Base-by-base conservation (phyloP, 2,113 vertebrate genomes). In the Arothron firmamentum region DNA sequence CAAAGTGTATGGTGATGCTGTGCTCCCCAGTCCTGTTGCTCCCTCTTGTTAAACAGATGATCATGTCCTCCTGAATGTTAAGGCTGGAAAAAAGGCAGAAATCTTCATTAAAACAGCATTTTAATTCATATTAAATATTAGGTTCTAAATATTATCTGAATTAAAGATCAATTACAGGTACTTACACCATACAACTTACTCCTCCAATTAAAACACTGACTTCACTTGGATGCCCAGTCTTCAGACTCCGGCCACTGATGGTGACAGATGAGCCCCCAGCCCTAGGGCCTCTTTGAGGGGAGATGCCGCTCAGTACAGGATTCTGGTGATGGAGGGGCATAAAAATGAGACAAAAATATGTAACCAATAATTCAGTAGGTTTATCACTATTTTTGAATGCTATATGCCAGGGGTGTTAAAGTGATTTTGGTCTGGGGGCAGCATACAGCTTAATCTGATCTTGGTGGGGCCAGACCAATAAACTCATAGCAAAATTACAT, bases 201-300 rank as follows among this genome's bases (percentile, higher is more conserved):
- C 93, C 93, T 81, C 96, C 96, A 20, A 98, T 89, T 31, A 94
- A 76, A 17, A 97, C 85, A 21, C 86, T 90, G 88, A 94, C 92
- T 61, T 96, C 94, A 34, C 81, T 91, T 6, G 89, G 82, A 50
- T 90, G 92, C 25, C 96, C 96, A 0, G 96, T 98, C 71, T 91
- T 88, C 31, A 98, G 89, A 55, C 90, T 92, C 0, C 72, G 90
- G 21, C 96, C 96, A 2, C 73, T 85, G 74, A 98, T 90, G 18
- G 91, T 95, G 13, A 98, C 88, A 51, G 68, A 87, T 2, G 96
- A 94, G 49, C 96, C 96, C 48, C 96, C 96, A 0, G 94, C 94
- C 82, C 92, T 93, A 67, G 96, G 96, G 3, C 96, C 96, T 41
- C 83, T 92, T 41, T 84, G 82, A 1, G 96, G 96, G 71, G 86